Base-by-base conservation (phyloP, 1,140 invertebrate species). In the Brachionus plicatilis region DNA sequence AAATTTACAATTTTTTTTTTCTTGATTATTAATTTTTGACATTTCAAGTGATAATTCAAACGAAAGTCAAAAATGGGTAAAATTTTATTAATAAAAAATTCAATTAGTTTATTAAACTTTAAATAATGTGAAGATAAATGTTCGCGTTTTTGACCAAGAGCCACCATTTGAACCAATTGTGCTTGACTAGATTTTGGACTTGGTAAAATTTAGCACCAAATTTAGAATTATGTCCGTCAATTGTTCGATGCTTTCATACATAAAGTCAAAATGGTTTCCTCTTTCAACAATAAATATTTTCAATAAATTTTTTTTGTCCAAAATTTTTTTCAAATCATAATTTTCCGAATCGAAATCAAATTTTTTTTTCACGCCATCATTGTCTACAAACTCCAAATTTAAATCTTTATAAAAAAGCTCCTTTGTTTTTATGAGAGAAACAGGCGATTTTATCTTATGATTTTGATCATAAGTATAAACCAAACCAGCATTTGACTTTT, bases 111-210 rank as follows among this genome's bases (percentile, higher is more conserved):
- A 45, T 47, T 11, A 0, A 65, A 82, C 43, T 65, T 43, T 43
- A 27, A 75, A 27, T 50, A 75, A 27, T 75, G 9, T 20, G 7
- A 27, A 82, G 79, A 82, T 82, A 2, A 82, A 82, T 60, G 53
- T 65, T 12, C 53, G n/a, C 20, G 29, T 65, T 3, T 82, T 82
- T 65, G 79, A 82, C 20, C 29, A 82, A 33, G 60, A 82, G 17
- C 79, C 79, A 37, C 79, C 79, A 12, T 65, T 82, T 47, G 53
- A 68, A 29, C 79, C 53, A 65, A 65, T 65, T 17, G 12, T 60
- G n/a, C 41, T 82, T 41, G 53, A 82, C 12, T 82, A 68, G 41
- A 65, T 82, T 82, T 60, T 82, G 1, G 79, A 82, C 33, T 60
- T 82, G 11, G 20, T 20, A 65, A 33, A 41, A 80, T 80, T 80